Conservation (phyloP, 2,113 vertebrate species). For the Corydoras maculifer region DNA sequence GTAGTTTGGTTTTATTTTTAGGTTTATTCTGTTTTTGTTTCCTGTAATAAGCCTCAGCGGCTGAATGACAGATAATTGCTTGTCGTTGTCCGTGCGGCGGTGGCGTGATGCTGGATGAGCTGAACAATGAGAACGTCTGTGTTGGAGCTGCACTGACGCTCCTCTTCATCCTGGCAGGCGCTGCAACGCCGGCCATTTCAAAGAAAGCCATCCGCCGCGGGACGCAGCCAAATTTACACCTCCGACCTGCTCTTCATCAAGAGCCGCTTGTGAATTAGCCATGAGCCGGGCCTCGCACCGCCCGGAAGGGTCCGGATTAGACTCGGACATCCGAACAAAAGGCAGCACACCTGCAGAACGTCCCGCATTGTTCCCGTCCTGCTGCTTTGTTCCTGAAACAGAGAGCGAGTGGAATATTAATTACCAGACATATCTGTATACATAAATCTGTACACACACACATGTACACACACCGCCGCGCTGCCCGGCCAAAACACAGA, state of each 20-base stretch:
- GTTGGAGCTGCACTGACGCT: constrained; percentile 32
- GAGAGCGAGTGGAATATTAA: too few species aligned
- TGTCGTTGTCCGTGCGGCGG: neutral
- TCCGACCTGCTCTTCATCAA: constrained; percentile 15
- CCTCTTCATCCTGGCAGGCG: constrained; percentile 18
- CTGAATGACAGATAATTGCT: neutral
- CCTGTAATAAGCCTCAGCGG: neutral
- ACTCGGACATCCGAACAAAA: constrained; percentile 15
- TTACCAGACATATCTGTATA: too few species aligned
- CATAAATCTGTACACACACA: too few species aligned
- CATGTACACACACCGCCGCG: too few species aligned
- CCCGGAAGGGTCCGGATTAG: neutral
- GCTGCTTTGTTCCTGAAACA: too few species aligned
- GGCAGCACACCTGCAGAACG: constrained; percentile 31
- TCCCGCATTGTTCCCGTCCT: neutral
- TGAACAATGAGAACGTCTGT: constrained; percentile 33
- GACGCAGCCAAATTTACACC: constrained; percentile 22
- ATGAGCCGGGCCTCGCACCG: constrained; percentile 10
- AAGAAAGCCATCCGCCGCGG: constrained; percentile 18
- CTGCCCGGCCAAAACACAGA: too few species aligned
- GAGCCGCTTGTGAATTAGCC: constrained; percentile 14
- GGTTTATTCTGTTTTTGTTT: neutral
- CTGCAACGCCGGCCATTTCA: constrained; percentile 38
- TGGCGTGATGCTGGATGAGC: constrained; percentile 20
- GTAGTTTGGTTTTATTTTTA: neutral